These are phyloP conservation scores for Acleris literana DNA, from an alignment of 2,888 invertebrate genomes.

Conservation along the genomic window DNA sequence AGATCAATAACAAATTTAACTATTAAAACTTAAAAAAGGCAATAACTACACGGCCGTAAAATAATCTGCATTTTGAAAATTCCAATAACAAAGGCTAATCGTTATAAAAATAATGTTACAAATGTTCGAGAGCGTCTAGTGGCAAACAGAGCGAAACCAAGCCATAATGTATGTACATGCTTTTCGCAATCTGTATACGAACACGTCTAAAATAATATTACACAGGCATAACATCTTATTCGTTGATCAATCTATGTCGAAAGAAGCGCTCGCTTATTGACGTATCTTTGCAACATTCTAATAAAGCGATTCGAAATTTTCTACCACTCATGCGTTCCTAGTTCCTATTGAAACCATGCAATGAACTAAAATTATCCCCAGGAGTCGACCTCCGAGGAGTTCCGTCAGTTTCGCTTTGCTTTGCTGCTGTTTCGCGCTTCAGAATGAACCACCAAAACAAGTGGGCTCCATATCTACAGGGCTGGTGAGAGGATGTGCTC, in stretches of 20 bases:
- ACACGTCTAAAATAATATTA: conserved; percentile 68
- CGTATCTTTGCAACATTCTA: conserved; percentile 39
- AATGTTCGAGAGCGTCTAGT: conserved; percentile 69
- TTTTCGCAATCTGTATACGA: conserved; percentile 71
- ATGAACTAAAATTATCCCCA: conserved; percentile 59
- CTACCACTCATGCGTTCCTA: conserved; percentile 50
- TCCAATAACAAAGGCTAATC: conserved; percentile 65
- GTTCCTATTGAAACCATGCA: conserved; percentile 58
- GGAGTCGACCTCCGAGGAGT: conserved; percentile 75
- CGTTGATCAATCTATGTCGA: conserved; percentile 53
- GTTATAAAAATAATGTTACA: conserved; percentile 74
- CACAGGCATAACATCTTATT: conserved; percentile 68
- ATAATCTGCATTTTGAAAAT: conserved; percentile 43
- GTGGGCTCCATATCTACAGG: conserved; percentile 56
- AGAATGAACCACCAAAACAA: conserved; percentile 44
- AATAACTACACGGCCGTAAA: conserved; percentile 41
- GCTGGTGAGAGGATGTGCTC: conserved; percentile 73
- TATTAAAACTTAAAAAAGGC: conserved; percentile 19
- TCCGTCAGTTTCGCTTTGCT: conserved; percentile 34
- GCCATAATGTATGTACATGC: conserved; percentile 78
- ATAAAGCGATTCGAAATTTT: conserved; percentile 29
- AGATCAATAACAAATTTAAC: conserved; percentile 15
- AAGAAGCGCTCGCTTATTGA: conserved; percentile 44
- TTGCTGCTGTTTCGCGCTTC: too few relatives aligned
- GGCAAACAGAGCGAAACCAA: conserved; percentile 78